Evolutionary conservation across 30 jellyfish, hydroid and myxozoan genomes (phyloP), one percentile per base, ranked within the genome.

Genomic region (Chironex yamaguchii): DNA sequence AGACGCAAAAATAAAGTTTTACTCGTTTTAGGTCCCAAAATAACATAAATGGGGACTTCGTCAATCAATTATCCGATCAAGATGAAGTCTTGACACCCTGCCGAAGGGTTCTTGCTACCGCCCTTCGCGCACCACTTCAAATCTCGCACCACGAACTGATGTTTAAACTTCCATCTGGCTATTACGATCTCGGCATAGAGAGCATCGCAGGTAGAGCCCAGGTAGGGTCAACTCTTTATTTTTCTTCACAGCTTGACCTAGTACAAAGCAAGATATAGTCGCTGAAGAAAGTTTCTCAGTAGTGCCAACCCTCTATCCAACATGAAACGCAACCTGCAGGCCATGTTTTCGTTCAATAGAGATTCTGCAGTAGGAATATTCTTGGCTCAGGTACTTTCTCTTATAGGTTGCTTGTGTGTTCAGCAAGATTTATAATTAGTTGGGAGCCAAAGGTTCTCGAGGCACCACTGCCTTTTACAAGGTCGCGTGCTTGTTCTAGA

Each of bases 71-170:
- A n/a, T n/a, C n/a, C n/a, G n/a, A n/a, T 42, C 58, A 6, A 42
- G 58, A 9, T 42, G 58, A 17, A 17, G 17, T 42, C 17, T 42
- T 42, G 22, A 92, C 96, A 25, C 96, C 98, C 9, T 66, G 98
- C 35, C 71, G 96, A 35, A 76, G 98, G 29, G 89, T 94, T 12
- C 95, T 79, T 62, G 99, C 95, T 4, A 94, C 97, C 29, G 99
- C 97, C 1, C 52, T 94, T 20, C 68, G 99, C 29, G 84, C 97
- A 6, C 99, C 99, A 4, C 54, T 94, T 91, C 96, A 88, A 58
- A 68, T 94, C 26, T 88, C 99, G 28, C 79, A 62, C 48, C 75
- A 76, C 1, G 83, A 63, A 3, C 51, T 94, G 26, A 32, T 31
- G 29, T 94, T 88, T 82, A 29, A 29, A 1, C 79, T 94, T 28